These are phyloP conservation scores for Lasiurus borealis DNA, from an alignment of 2,113 vertebrate species.

Conservation along the genomic window DNA sequence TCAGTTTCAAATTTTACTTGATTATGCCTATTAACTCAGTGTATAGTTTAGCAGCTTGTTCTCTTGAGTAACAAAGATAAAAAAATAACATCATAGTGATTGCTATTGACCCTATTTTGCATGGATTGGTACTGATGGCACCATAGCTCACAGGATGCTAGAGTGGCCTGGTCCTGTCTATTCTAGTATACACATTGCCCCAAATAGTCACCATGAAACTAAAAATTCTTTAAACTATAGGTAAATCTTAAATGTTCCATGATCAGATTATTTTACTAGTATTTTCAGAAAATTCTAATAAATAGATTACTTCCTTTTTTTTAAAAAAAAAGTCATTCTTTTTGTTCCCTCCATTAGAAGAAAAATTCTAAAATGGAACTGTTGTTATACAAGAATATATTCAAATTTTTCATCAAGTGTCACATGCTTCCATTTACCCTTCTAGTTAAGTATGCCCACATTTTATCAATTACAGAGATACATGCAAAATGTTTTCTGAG, in stretches of 20 bases:
- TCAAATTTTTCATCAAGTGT: conserved; percentile 18
- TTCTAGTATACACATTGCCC: not conserved
- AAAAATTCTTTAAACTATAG: conserved; percentile 6
- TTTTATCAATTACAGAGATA: conserved; percentile 55
- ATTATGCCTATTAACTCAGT: not conserved
- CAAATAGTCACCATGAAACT: not conserved
- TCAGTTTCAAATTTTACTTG: conserved; percentile 19
- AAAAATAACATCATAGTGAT: not conserved
- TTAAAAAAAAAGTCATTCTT: not conserved
- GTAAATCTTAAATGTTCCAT: not conserved
- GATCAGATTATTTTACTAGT: not conserved
- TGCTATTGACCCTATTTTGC: not conserved
- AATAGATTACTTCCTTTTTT: not conserved
- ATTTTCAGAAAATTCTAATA: not conserved
- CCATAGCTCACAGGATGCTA: not conserved
- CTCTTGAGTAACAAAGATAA: not conserved
- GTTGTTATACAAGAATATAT: not conserved
- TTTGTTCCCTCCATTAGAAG: not conserved
- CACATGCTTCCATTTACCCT: conserved; percentile 27
- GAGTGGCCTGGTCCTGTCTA: not conserved
- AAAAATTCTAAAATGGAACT: not conserved
- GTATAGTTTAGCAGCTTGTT: not conserved
- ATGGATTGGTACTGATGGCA: not conserved
- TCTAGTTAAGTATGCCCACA: not conserved
- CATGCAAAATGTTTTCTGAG: conserved; percentile 57